Conservation (phyloP, 2,797 vertebrate genomes). For the Enteromius radiatus region DNA sequence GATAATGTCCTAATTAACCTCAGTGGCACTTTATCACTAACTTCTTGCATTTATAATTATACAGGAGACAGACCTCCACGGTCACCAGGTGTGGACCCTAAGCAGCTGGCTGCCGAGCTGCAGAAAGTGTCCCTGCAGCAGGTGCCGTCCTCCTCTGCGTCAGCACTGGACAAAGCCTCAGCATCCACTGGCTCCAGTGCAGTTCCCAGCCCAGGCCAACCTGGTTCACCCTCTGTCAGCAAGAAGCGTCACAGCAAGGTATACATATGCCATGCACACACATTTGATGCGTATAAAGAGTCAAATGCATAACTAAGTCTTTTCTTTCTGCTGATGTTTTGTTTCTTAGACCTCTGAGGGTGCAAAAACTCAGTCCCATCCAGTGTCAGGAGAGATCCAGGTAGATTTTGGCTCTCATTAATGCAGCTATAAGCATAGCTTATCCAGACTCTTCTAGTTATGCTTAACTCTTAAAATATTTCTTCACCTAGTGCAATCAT, state of each 20-base stretch:
- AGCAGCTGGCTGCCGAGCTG: slow-evolving; percentile 93
- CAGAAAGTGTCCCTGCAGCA: slow-evolving; percentile 97
- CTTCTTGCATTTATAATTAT: slow-evolving; percentile 6
- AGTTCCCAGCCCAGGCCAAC: slow-evolving; percentile 91
- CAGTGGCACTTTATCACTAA: background rate
- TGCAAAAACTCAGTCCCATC: slow-evolving; percentile 84
- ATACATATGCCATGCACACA: background rate
- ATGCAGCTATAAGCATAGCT: background rate
- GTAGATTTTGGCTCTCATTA: slow-evolving; percentile 70
- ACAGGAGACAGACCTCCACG: slow-evolving; percentile 89
- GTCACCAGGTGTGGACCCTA: slow-evolving; percentile 95
- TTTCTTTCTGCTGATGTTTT: slow-evolving; percentile 57
- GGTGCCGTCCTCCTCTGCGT: slow-evolving; percentile 77
- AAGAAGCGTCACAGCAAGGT: slow-evolving; percentile 92
- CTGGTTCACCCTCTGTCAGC: slow-evolving; percentile 92
- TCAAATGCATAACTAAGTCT: background rate
- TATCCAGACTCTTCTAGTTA: background rate
- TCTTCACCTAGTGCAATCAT: background rate
- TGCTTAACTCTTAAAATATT: background rate
- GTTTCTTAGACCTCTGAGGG: slow-evolving; percentile 83
- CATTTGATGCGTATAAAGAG: background rate
- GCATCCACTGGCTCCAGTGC: slow-evolving; percentile 87
- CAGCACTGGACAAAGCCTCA: slow-evolving; percentile 81
- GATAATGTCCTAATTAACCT: slow-evolving; percentile 38
- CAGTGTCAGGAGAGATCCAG: slow-evolving; percentile 98